Evolutionary conservation across 2,797 vertebrate genomes (phyloP).

Genomic region (Synaphobranchus kaupii): DNA sequence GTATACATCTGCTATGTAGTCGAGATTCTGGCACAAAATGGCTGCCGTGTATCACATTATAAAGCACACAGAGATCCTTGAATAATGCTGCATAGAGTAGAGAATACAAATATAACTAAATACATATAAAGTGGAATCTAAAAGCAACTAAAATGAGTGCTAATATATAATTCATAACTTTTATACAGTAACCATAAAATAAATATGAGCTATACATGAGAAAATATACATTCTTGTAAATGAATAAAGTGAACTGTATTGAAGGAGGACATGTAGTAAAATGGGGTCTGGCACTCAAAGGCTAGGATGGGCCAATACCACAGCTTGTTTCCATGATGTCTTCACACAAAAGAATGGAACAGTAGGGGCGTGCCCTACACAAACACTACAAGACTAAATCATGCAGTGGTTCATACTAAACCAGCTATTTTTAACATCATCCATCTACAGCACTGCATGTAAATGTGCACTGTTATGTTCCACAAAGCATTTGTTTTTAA

Average conservation of each 20-base stretch:
- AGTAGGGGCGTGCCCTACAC: not conserved
- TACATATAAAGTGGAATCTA: not conserved
- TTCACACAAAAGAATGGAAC: not conserved
- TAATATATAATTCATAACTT: no score
- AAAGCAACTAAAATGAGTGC: not conserved
- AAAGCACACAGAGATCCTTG: not conserved
- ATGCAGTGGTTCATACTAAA: not conserved
- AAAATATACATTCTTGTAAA: not conserved
- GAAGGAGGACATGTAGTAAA: not conserved
- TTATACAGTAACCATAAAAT: no score
- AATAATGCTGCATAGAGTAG: not conserved
- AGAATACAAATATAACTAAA: not conserved
- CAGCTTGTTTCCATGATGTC: not conserved
- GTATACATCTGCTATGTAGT: not conserved
- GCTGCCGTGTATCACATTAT: not conserved
- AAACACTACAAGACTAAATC: not conserved
- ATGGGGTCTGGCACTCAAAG: not conserved
- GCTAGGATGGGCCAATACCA: not conserved
- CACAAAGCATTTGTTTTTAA: not conserved
- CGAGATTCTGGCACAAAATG: not conserved
- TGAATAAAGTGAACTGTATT: not conserved
- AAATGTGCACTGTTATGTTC: not conserved
- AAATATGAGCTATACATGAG: no score
- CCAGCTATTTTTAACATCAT: not conserved
- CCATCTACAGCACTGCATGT: not conserved